Conservation (phyloP, 2,797 vertebrate genomes). For the Lutjanus argentimaculatus region DNA sequence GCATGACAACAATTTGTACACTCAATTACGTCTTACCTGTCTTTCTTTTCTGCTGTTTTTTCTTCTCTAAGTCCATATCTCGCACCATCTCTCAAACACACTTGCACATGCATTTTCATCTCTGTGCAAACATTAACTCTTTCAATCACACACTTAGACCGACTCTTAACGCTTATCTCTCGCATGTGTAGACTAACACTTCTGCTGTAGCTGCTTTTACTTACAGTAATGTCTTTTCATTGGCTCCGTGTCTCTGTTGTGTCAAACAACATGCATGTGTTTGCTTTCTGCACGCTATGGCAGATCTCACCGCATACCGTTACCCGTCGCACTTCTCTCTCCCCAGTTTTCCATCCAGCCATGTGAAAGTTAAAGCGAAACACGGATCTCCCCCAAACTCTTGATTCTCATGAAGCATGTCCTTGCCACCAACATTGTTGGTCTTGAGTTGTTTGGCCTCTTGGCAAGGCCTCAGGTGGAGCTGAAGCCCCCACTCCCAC, state of each 20-base stretch:
- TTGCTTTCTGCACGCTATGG: conserved; percentile 73
- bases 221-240: conserved; percentile 80
- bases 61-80: conserved; percentile 49
- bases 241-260: conserved; percentile 79
- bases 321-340: conserved; percentile 66
- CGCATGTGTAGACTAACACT: conserved; percentile 72
- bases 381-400: conserved; percentile 71
- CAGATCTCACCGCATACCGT: conserved; percentile 70
- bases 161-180: conserved; percentile 72
- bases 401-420: conserved; percentile 65
- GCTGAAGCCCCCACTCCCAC: conserved; percentile 45
- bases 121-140: conserved; percentile 67
- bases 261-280: conserved; percentile 80
- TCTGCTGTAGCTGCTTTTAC: conserved; percentile 70
- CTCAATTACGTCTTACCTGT: conserved; percentile 49
- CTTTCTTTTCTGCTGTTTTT: conserved; percentile 48
- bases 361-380: conserved; percentile 72
- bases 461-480: conserved; percentile 74
- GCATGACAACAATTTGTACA: conserved; percentile 57
- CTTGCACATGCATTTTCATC: conserved; percentile 62
- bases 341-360: conserved; percentile 65
- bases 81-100: conserved; percentile 67
- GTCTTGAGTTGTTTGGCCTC: conserved; percentile 78
- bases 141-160: conserved; percentile 66
- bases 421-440: conserved; percentile 82